Base-by-base conservation (phyloP, 2,113 vertebrate genomes). In the Nothoprocta perdicaria region DNA sequence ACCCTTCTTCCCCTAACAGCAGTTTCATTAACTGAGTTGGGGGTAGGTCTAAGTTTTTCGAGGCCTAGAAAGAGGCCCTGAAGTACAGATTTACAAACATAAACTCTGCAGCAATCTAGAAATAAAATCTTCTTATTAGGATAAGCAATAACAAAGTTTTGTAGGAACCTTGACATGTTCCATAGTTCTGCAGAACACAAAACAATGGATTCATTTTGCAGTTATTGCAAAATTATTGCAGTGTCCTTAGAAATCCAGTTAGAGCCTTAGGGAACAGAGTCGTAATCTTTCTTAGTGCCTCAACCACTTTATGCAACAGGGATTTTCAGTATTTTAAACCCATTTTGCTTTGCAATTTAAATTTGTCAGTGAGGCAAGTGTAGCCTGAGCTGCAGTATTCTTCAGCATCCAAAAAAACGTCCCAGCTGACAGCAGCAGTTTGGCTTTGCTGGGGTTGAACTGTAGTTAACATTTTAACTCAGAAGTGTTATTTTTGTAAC, bases 81-180 rank as follows among this genome's bases (percentile, higher is more conserved):
- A 0, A 38, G 61, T 14, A 5, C 65, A 46, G 58, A 17, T 45
- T 75, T 77, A 6, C 0, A 14, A 22, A 86, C 45, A 6, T 66
- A 73, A 78, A 83, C 19, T 5, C 7, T 27, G 43, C 41, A 58
- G 14, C 16, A 78, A 71, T 7, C 27, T 35, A 48, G 41, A 57
- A 72, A 55, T 48, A 88, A 78, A 72, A 3, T 6, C 4, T 29
- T 1, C 0, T 0, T 48, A 11, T 3, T 40, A 71, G 38, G 7
- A 26, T n/a, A 38, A 24, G 22, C 80, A 52, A 19, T 60, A 74
- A 16, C 4, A 1, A 2, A 75, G 15, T 48, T 17, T 55, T 69
- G 3, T 53, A 62, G 67, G 46, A 71, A 22, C 50, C 11, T 71
- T 57, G 9, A 61, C 4, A 31, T n/a, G 19, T n/a, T 72, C 6